Evolutionary conservation across 2,888 invertebrate species (phyloP).

Genomic region (Harpalus rufipes): DNA sequence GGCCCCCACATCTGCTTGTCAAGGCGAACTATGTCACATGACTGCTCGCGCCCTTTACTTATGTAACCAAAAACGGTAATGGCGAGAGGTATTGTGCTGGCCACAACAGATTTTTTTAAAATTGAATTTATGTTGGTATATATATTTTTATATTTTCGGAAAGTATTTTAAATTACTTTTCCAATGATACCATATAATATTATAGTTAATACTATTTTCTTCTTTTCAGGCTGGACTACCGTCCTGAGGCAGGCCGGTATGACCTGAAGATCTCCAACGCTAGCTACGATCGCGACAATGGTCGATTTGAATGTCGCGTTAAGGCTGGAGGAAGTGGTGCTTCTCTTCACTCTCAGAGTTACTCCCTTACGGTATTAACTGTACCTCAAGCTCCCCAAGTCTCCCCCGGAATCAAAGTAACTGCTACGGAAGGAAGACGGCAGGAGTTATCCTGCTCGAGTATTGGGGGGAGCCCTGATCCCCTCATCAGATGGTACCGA

Average conservation of each 20-base stretch:
- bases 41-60: no score
- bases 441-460: constrained; percentile 90
- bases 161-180: no score
- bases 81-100: no score
- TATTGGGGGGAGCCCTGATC: constrained; percentile 94
- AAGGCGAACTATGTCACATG: no score
- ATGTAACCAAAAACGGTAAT: no score
- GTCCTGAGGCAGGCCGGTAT: constrained; percentile 90
- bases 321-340: constrained; percentile 91
- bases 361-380: constrained; percentile 91
- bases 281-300: constrained; percentile 94
- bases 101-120: no score
- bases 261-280: constrained; percentile 94
- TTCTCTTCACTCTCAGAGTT: constrained; percentile 90
- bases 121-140: no score
- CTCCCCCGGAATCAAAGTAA: constrained; percentile 86
- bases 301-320: constrained; percentile 93
- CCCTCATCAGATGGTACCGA: constrained; percentile 91
- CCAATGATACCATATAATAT: no score
- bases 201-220: neutral
- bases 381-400: constrained; percentile 90
- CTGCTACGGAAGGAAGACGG: constrained; percentile 89
- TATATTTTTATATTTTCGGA: no score
- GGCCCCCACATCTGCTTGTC: no score
- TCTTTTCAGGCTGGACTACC: constrained; percentile 84